These are phyloP conservation scores for Meloidogyne chitwoodi DNA, from an alignment of 1,140 invertebrate species.

Conservation along the genomic window DNA sequence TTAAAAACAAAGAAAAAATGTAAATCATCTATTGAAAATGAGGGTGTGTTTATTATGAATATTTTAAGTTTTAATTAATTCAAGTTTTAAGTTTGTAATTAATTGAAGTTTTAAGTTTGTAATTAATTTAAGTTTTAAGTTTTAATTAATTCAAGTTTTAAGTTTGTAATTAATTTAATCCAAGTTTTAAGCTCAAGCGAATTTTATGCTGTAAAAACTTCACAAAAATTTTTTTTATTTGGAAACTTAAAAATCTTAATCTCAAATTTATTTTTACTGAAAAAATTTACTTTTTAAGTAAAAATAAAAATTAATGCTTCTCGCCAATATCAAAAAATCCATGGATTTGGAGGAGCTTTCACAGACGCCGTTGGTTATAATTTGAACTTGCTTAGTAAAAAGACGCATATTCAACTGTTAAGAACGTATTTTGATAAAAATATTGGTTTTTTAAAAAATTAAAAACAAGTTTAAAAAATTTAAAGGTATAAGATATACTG, in stretches of 20 bases:
- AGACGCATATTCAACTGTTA: constrained; percentile 14
- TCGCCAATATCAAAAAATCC: constrained; percentile 54
- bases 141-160: too few species aligned
- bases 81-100: too few species aligned
- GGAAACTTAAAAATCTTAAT: too few species aligned
- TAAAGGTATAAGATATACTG: constrained; percentile 70
- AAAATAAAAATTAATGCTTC: constrained; percentile 16
- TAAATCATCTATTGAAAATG: not conserved
- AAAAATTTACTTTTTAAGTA: not conserved
- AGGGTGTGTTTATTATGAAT: not conserved
- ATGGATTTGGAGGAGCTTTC: constrained; percentile 64
- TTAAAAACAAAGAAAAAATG: not conserved
- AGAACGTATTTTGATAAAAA: constrained; percentile 27
- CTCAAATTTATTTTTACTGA: too few species aligned
- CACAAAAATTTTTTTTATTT: too few species aligned
- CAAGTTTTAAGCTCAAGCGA: too few species aligned
- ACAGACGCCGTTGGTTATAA: constrained; percentile 63
- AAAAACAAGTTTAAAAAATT: not conserved
- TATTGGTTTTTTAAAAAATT: not conserved
- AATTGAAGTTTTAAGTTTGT: too few species aligned
- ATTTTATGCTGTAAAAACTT: too few species aligned
- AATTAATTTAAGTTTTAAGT: too few species aligned
- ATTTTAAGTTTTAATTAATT: too few species aligned
- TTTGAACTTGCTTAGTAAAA: constrained; percentile 24
- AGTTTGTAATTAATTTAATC: too few species aligned